These are phyloP conservation scores for Oryctes rhinoceros DNA, from an alignment of 1,140 invertebrate species.

Conservation along the genomic window DNA sequence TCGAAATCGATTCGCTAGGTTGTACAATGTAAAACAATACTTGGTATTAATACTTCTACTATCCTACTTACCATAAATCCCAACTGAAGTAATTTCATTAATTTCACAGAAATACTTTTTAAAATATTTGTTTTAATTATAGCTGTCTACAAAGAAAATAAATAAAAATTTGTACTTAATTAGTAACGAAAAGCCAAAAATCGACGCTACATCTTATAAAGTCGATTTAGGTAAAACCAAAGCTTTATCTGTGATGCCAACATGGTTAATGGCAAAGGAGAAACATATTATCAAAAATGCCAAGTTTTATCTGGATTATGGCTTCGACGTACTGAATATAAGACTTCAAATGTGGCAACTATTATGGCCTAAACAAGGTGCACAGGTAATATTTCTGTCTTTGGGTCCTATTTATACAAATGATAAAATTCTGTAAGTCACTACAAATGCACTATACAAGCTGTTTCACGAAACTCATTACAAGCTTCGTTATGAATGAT, in stretches of 20 bases:
- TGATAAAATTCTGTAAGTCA: too few species aligned
- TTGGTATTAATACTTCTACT: too few species aligned
- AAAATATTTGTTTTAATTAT: neutral
- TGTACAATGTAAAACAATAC: too few species aligned
- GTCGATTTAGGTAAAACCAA: slow-evolving; percentile 61
- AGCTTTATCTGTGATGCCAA: slow-evolving; percentile 77
- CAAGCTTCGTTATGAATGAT: too few species aligned
- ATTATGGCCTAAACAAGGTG: slow-evolving; percentile 80
- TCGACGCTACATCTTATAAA: slow-evolving; percentile 53
- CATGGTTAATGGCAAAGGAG: slow-evolving; percentile 84
- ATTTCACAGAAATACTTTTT: neutral
- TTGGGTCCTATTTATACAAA: too few species aligned
- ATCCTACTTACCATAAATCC: too few species aligned
- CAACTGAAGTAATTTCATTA: too few species aligned
- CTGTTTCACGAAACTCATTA: too few species aligned
- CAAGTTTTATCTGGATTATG: slow-evolving; percentile 81
- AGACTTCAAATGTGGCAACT: slow-evolving; percentile 81
- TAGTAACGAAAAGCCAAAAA: slow-evolving; percentile 53
- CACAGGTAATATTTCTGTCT: slow-evolving; percentile 70
- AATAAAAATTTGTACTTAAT: slow-evolving; percentile 57
- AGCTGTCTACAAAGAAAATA: slow-evolving; percentile 51
- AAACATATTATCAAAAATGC: slow-evolving; percentile 86
- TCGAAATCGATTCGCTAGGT: too few species aligned
- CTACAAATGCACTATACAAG: too few species aligned
- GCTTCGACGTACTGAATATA: slow-evolving; percentile 86